A percentile compares a stretch with the other conserved stretches of the same genome.
Evolutionary conservation across 1,140 invertebrate species (phyloP).

Genomic region (Temnothorax curvispinosus): DNA sequence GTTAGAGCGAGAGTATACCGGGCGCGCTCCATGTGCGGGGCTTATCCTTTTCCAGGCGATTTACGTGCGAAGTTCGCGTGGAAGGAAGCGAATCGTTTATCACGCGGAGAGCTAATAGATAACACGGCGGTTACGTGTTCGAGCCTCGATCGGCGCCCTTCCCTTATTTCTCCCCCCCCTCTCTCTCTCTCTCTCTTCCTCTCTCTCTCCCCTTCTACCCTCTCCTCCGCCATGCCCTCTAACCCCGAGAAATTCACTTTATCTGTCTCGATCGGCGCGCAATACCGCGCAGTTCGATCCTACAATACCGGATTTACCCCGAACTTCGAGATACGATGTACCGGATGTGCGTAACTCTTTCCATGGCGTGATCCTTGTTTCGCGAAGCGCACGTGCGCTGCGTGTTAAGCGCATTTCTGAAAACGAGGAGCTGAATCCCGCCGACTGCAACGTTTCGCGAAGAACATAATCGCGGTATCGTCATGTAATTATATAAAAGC

Average conservation of each 20-base stretch:
- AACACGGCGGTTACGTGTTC: conserved; percentile 76
- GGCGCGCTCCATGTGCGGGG: conserved; percentile 45
- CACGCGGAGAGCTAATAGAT: conserved; percentile 77
- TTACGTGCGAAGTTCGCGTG: conserved; percentile 77
- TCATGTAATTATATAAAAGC: not conserved
- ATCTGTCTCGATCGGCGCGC: conserved; percentile 71
- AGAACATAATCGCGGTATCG: not conserved
- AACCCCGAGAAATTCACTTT: conserved; percentile 68
- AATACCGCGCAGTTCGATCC: conserved; percentile 34
- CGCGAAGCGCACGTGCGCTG: not conserved
- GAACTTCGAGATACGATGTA: conserved; percentile 43
- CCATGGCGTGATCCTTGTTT: not conserved
- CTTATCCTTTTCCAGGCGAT: conserved; percentile 79
- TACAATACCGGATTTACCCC: conserved; percentile 34
- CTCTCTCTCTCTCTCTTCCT: not conserved
- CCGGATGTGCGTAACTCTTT: conserved; percentile 66
- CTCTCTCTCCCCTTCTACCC: not conserved
- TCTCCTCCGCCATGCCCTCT: not conserved
- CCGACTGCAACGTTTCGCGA: not conserved
- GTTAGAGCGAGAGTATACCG: conserved; percentile 36
- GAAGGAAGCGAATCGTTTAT: conserved; percentile 81
- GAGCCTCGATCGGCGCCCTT: conserved; percentile 72
- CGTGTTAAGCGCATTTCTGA: not conserved
- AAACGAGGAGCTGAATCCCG: not conserved
- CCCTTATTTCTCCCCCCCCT: not conserved